These are phyloP conservation scores for Coelopa frigida DNA, from an alignment of 1,140 invertebrate species.

Conservation along the genomic window DNA sequence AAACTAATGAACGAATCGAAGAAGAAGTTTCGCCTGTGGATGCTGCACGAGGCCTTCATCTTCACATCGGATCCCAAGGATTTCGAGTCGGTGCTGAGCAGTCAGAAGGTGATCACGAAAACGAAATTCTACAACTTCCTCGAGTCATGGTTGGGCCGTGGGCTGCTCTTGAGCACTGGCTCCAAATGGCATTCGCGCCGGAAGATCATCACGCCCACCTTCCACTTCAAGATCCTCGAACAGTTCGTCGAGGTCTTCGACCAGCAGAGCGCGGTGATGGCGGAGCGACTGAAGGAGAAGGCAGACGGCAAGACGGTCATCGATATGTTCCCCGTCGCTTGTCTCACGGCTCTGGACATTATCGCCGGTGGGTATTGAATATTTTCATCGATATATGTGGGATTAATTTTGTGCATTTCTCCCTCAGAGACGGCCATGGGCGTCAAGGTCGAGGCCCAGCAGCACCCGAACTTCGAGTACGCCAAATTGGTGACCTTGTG, in stretches of 20 bases:
- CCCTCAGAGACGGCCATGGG: conserved; percentile 71
- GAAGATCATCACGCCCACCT: conserved; percentile 74
- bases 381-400: conserved; percentile 49
- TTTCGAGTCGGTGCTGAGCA: conserved; percentile 10
- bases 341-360: conserved; percentile 12
- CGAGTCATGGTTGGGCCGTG: conserved; percentile 35
- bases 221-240: conserved; percentile 78
- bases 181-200: conserved; percentile 66
- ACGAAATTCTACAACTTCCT: conserved; percentile 29
- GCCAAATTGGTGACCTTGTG: conserved; percentile 58
- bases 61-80: conserved; percentile 33
- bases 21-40: conserved; percentile 56
- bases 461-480: conserved; percentile 58
- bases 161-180: conserved; percentile 44
- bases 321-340: conserved; percentile 12
- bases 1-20: no score
- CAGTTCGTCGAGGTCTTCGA: conserved; percentile 67
- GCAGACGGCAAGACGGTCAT: conserved; percentile 12
- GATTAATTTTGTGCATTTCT: conserved; percentile 65
- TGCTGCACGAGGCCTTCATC: conserved; percentile 43
- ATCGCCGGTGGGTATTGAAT: conserved; percentile 10
- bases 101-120: conserved; percentile 15
- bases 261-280: conserved; percentile 54
- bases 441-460: conserved; percentile 61
- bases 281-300: conserved; percentile 43